phyloP scores from a whole-genome alignment of 2,888 invertebrate species.

The Cantharis rustica region DNA sequence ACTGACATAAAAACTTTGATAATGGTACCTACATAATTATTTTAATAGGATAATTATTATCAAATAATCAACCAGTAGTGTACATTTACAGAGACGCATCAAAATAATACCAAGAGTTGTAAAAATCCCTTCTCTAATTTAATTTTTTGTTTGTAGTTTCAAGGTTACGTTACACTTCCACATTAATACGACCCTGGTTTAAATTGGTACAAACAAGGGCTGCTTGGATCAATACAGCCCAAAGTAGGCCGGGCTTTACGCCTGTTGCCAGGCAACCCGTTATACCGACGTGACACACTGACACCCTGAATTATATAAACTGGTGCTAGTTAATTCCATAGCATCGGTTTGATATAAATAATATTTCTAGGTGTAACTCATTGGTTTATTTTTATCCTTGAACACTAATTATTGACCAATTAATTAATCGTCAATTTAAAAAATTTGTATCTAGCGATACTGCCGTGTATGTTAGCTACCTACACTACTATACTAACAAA shows the following conservation, averaged over 20 bases:
- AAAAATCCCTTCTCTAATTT: neutral
- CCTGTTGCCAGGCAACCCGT: slow-evolving; percentile 55
- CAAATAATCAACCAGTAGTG: neutral
- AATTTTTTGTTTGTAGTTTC: slow-evolving; percentile 5
- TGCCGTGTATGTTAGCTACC: neutral
- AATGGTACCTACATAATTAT: no score
- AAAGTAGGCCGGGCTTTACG: slow-evolving; percentile 56
- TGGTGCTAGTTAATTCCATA: neutral
- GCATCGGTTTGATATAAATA: neutral
- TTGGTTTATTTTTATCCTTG: neutral
- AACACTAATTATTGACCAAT: neutral
- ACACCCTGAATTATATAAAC: slow-evolving; percentile 53
- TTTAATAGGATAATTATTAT: neutral
- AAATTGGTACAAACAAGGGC: slow-evolving; percentile 42
- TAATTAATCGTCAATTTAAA: neutral
- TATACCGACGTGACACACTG: slow-evolving; percentile 56
- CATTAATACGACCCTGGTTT: slow-evolving; percentile 42
- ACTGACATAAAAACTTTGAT: no score
- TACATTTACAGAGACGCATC: neutral
- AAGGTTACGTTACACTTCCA: slow-evolving; percentile 27
- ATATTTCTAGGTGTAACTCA: neutral
- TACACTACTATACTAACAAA: neutral
- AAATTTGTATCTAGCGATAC: neutral
- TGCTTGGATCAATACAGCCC: slow-evolving; percentile 54
- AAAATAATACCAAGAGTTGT: neutral